These are phyloP conservation scores for Sinotaia quadrata DNA, from an alignment of 2,888 invertebrate species.

Conservation along the genomic window DNA sequence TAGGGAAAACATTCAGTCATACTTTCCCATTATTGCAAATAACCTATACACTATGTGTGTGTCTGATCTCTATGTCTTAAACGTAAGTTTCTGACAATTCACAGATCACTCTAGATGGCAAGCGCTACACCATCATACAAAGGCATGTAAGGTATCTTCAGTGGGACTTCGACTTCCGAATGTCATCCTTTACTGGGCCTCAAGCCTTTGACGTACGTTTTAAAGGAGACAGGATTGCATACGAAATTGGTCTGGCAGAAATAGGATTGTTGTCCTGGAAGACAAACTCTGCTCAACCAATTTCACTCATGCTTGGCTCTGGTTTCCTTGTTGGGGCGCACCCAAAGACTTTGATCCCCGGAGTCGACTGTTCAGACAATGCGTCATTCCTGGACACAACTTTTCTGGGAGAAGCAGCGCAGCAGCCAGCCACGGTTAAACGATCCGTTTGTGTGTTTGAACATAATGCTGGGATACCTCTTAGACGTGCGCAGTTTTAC, in stretches of 20 bases:
- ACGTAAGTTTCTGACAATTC: neutral
- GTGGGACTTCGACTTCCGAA: conserved; percentile 62
- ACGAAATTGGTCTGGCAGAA: conserved; percentile 64
- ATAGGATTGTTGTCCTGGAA: conserved; percentile 57
- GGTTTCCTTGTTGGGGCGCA: too few relatives aligned
- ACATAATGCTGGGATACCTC: conserved; percentile 55
- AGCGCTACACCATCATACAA: conserved; percentile 57
- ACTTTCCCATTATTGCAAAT: too few relatives aligned
- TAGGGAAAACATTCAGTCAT: too few relatives aligned
- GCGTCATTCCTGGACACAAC: conserved; percentile 51
- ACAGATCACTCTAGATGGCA: conserved; percentile 59
- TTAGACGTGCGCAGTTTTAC: conserved; percentile 54
- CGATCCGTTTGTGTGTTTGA: conserved; percentile 63
- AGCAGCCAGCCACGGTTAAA: conserved; percentile 31
- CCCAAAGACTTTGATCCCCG: conserved; percentile 52
- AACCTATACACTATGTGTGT: too few relatives aligned
- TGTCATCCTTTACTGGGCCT: conserved; percentile 57
- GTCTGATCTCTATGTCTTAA: too few relatives aligned
- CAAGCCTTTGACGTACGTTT: conserved; percentile 56
- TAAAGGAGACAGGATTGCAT: conserved; percentile 57
- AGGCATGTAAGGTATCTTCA: conserved; percentile 57
- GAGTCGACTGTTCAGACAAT: conserved; percentile 62
- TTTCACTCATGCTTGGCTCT: too few relatives aligned
- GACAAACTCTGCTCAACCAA: too few relatives aligned
- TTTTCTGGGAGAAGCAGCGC: conserved; percentile 33